Evolutionary conservation across 1,140 invertebrate genomes (phyloP).

Genomic region (Plutomurus gul): DNA sequence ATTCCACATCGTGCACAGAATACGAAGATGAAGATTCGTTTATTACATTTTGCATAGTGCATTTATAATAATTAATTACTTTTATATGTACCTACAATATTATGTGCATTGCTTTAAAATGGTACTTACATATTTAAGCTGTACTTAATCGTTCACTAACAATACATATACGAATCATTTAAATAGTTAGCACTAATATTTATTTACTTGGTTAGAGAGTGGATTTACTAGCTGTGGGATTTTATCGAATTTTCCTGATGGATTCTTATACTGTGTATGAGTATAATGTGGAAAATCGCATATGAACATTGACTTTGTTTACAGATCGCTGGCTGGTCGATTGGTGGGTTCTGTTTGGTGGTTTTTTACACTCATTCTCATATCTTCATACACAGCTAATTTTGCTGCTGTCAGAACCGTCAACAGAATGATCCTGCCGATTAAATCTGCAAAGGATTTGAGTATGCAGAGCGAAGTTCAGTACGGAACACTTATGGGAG

Average conservation of each 20-base stretch:
- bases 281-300: too few relatives aligned
- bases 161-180: background rate
- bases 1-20: background rate
- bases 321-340: slow-evolving; percentile 67
- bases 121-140: background rate
- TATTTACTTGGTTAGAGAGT: too few relatives aligned
- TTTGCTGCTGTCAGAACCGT: slow-evolving; percentile 63
- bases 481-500: slow-evolving; percentile 66
- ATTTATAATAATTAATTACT: background rate
- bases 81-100: background rate
- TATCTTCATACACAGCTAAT: slow-evolving; percentile 73
- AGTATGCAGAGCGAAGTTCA: slow-evolving; percentile 68
- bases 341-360: slow-evolving; percentile 71
- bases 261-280: too few relatives aligned
- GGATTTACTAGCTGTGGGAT: too few relatives aligned
- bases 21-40: background rate
- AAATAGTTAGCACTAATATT: background rate
- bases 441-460: slow-evolving; percentile 69
- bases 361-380: slow-evolving; percentile 74
- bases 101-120: background rate
- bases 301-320: too few relatives aligned
- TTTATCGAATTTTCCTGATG: too few relatives aligned
- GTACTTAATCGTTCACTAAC: background rate
- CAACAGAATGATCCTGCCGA: slow-evolving; percentile 66
- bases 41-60: background rate